Conservation (phyloP, 2,888 invertebrate species). For the Polyploca ridens region DNA sequence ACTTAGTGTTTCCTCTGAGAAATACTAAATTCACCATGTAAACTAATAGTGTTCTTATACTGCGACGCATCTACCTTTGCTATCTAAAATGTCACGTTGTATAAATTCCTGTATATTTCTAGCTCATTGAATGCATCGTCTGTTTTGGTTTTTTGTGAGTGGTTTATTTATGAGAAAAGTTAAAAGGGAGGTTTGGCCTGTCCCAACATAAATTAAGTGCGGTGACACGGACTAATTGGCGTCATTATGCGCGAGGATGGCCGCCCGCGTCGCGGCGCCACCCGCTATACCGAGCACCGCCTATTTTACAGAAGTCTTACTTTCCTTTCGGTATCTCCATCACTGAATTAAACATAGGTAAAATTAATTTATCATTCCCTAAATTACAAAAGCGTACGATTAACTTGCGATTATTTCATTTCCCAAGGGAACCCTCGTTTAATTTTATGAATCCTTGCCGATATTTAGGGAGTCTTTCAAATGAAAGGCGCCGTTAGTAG, state of each 20-base stretch:
- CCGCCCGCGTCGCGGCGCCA: conserved; percentile 33
- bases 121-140: conserved; percentile 37
- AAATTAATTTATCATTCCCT: conserved; percentile 46
- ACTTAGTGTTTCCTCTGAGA: background rate
- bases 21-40: background rate
- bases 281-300: conserved; percentile 22
- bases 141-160: conserved; percentile 59
- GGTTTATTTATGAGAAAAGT: conserved; percentile 70
- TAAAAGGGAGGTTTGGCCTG: conserved; percentile 55
- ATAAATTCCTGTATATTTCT: conserved; percentile 23
- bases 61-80: background rate
- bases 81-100: background rate
- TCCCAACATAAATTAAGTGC: conserved; percentile 66
- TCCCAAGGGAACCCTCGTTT: conserved; percentile 46
- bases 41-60: background rate
- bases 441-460: conserved; percentile 48
- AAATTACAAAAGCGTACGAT: conserved; percentile 52
- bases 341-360: conserved; percentile 50
- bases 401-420: conserved; percentile 44
- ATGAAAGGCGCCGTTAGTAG: conserved; percentile 45
- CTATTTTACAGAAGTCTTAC: conserved; percentile 33
- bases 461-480: conserved; percentile 43
- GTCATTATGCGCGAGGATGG: conserved; percentile 61
- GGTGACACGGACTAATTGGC: conserved; percentile 69
- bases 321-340: conserved; percentile 41